Percentiles rank a stretch among this genome's conserved stretches.
These are phyloP conservation scores for Caranx ignobilis DNA, from an alignment of 2,113 vertebrate species.

Conservation along the genomic window DNA sequence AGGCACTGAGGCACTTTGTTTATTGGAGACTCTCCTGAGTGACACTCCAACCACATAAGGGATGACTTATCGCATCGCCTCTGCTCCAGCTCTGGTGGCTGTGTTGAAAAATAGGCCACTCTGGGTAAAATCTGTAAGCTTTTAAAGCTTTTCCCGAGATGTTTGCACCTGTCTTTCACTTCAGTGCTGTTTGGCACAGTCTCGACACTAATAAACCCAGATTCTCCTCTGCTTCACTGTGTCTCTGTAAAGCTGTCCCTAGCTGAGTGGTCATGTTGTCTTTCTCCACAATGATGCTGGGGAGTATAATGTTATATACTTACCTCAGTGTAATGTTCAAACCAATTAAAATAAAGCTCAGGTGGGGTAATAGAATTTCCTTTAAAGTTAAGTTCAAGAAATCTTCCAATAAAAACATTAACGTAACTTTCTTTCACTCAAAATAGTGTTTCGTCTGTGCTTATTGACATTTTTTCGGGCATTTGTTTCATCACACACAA, in stretches of 20 bases:
- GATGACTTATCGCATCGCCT: slow-evolving; percentile 25
- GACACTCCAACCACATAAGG: slow-evolving; percentile 11
- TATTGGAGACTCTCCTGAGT: slow-evolving; percentile 23
- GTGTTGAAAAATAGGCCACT: slow-evolving; percentile 22
- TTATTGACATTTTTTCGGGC: too few relatives aligned
- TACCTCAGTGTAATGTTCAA: too few relatives aligned
- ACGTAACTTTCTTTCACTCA: too few relatives aligned
- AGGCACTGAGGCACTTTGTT: neutral
- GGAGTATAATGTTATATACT: neutral
- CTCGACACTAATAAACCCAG: slow-evolving; percentile 1
- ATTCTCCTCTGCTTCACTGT: neutral
- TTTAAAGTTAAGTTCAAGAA: neutral
- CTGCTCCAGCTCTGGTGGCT: slow-evolving; percentile 24
- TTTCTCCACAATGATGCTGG: neutral
- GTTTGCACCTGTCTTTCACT: slow-evolving; percentile 42
- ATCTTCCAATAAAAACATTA: too few relatives aligned
- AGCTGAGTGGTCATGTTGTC: neutral
- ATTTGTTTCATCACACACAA: too few relatives aligned
- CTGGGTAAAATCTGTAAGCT: slow-evolving; percentile 3
- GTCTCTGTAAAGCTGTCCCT: neutral
- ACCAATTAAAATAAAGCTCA: neutral
- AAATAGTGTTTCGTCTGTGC: too few relatives aligned
- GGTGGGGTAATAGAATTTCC: neutral
- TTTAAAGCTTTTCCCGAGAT: slow-evolving; percentile 49
- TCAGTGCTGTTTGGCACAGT: slow-evolving; percentile 23